Evolutionary conservation across 2,888 invertebrate species (phyloP), one percentile per base, ranked within the genome.

Genomic region (Archips crataeganus): DNA sequence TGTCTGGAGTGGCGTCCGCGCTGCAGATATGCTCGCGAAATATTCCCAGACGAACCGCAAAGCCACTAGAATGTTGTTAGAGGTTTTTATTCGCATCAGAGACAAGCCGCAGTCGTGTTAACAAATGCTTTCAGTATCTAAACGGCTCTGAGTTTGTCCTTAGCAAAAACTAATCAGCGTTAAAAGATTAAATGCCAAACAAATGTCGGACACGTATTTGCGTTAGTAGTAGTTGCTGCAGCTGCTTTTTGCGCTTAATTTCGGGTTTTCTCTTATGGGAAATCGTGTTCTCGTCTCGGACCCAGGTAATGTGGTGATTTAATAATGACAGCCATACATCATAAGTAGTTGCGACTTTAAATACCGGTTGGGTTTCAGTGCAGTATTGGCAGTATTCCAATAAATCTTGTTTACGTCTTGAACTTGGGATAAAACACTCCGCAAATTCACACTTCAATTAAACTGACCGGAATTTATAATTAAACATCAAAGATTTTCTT

Each of bases 241-340:
- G 68, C 39, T 34, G 66, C 65, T 69, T 74, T 74, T 70, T 68
- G 51, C 79, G 77, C 77, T 76, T 84, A 81, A 78, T 83, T 85
- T 83, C 78, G 82, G 79, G 81, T 82, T 86, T 84, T 85, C 86
- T 86, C 87, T 87, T 86, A 88, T 84, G 80, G 77, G 75, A 79
- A 82, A 85, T 86, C 86, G 82, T 84, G 88, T 84, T 83, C 81
- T 75, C 76, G 77, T 75, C 81, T 75, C 77, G 75, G 78, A 75
- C 75, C 77, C 77, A 80, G 78, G 79, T 85, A 88, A 89, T 90
- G 87, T 88, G 86, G 84, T 87, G 88, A 87, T 86, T 90, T 84
- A 82, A 84, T 88, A 88, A 89, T 89, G 80, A 77, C 83, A 80
- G 82, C 84, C 85, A 85, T 86, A 87, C 85, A 87, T 87, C 83